Evolutionary conservation across 2,888 invertebrate genomes (phyloP).

Genomic region (Toxonevra muliebris): DNA sequence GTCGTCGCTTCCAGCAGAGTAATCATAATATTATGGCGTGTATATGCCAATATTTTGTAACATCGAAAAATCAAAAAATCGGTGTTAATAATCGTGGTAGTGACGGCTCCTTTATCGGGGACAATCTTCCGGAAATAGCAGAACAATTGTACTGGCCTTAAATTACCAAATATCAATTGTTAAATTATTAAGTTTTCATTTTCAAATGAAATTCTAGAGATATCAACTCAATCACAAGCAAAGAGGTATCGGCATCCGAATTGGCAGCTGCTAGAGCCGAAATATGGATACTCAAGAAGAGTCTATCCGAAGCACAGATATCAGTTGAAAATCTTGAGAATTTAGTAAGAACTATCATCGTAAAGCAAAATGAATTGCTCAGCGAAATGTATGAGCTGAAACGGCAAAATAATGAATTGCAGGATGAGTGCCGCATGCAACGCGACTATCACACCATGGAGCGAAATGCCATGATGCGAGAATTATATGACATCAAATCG

Average conservation of each 20-base stretch:
- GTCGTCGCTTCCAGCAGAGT: no score
- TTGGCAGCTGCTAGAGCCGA: constrained; percentile 52
- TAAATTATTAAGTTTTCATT: no score
- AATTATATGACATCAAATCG: constrained; percentile 49
- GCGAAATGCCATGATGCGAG: constrained; percentile 51
- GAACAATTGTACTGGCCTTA: constrained; percentile 16
- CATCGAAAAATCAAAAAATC: constrained; percentile 34
- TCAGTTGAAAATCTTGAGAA: constrained; percentile 55
- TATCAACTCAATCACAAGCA: neutral
- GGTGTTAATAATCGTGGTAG: constrained; percentile 11
- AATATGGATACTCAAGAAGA: constrained; percentile 55
- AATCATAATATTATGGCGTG: constrained; percentile 45
- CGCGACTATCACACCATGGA: constrained; percentile 57
- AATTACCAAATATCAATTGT: constrained; percentile 17
- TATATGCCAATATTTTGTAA: constrained; percentile 51
- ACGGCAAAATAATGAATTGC: constrained; percentile 48
- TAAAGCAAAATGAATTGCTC: constrained; percentile 55
- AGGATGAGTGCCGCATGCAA: constrained; percentile 51
- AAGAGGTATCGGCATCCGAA: constrained; percentile 49
- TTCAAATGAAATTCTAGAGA: no score
- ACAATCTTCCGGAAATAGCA: constrained; percentile 10
- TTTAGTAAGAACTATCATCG: constrained; percentile 53
- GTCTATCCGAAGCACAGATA: constrained; percentile 48
- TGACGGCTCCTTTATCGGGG: constrained; percentile 6
- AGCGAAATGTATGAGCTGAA: constrained; percentile 53